Percentiles rank a stretch among this genome's conserved stretches.
Evolutionary conservation across 2,888 invertebrate species (phyloP).

Genomic region (Pseudococcus viburni): DNA sequence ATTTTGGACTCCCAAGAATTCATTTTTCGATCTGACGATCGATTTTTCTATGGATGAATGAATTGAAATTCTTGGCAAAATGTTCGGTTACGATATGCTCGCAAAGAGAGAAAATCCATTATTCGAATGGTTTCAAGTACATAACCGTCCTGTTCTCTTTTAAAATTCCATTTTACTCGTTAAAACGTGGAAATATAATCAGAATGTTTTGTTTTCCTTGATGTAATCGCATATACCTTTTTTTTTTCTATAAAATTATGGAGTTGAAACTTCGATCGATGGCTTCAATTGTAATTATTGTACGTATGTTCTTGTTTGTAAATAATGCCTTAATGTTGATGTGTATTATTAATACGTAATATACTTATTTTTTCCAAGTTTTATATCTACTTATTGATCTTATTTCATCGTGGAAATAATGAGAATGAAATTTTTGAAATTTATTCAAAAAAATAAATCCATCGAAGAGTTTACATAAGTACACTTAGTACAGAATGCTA

Average conservation of each 20-base stretch:
- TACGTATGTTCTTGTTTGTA: slow-evolving; percentile 1
- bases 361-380: background rate
- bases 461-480: too few species aligned
- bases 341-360: slow-evolving; percentile 17
- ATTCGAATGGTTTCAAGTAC: background rate
- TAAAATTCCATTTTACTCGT: background rate
- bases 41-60: too few species aligned
- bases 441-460: background rate
- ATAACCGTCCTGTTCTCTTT: background rate
- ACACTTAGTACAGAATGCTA: too few species aligned
- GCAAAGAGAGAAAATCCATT: background rate
- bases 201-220: background rate
- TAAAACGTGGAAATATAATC: background rate
- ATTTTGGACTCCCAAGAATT: too few species aligned
- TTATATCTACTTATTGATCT: background rate
- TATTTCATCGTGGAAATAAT: background rate
- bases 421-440: background rate
- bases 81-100: too few species aligned
- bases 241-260: background rate
- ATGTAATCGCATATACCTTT: background rate
- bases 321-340: slow-evolving; percentile 17
- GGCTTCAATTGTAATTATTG: slow-evolving; percentile 21
- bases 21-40: too few species aligned
- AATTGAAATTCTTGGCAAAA: too few species aligned
- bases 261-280: background rate